These are phyloP conservation scores for Seladonia tumulorum DNA, from an alignment of 2,888 invertebrate species.

Conservation along the genomic window DNA sequence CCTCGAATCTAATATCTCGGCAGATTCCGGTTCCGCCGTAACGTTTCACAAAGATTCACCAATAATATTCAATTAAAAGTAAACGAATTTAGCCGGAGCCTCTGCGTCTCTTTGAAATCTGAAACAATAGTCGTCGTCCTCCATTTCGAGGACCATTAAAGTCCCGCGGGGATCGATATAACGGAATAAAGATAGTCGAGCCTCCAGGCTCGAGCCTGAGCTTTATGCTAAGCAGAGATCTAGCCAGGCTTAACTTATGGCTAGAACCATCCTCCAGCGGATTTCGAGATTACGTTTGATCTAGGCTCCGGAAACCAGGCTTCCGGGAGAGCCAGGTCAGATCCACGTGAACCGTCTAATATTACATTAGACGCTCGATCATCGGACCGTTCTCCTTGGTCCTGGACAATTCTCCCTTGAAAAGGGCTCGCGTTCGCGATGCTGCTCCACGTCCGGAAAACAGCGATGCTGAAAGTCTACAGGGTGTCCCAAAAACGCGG, in stretches of 20 bases:
- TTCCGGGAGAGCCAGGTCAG: neutral
- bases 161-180: neutral
- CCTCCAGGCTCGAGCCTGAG: neutral
- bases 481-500: neutral
- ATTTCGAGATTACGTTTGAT: conserved; percentile 11
- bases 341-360: neutral
- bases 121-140: neutral
- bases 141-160: neutral
- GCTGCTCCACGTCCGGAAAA: neutral
- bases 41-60: neutral
- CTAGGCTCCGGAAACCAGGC: conserved; percentile 3
- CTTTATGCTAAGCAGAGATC: conserved; percentile 7
- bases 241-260: conserved; percentile 11
- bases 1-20: neutral
- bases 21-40: neutral
- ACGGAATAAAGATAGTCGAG: neutral
- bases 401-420: neutral
- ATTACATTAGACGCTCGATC: conserved; percentile 1
- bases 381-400: neutral
- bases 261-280: conserved; percentile 7
- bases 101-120: neutral
- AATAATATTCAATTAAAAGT: neutral
- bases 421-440: conserved; percentile 1
- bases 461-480: neutral
- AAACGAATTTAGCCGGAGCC: neutral